Evolutionary conservation across 2,113 vertebrate genomes (phyloP), one percentile per base, ranked within the genome.

Genomic region (Pagrus major): DNA sequence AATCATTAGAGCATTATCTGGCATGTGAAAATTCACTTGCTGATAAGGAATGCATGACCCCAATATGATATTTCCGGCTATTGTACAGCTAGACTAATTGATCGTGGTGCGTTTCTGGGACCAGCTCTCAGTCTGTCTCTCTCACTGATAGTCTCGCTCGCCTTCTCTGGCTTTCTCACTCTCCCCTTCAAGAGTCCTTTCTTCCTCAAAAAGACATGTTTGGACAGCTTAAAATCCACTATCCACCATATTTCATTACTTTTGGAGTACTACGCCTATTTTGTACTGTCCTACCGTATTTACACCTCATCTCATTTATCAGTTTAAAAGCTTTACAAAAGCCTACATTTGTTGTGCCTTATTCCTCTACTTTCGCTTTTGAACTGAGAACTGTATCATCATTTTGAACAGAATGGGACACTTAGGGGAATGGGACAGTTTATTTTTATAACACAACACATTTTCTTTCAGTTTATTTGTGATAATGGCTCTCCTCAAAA

Each of bases 1-100:
- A 93, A 91, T 94, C 93, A 94, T 91, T 89, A 90, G 70, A 89
- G 80, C 88, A 89, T 93, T 93, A 93, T 94, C 86, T 91, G 87
- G 93, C 92, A 90, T 93, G 90, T 93, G 91, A 93, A 93, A 94
- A 93, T 93, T 86, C 84, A 84, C 83, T 86, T 65, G 83, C 91
- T 89, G 92, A 92, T 90, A 93, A 94, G 88, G 86, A 92, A 93
- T 90, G 83, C 90, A 86, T 88, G 86, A 89, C 86, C 91, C 90
- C 93, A 91, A 93, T 93, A 94, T 92, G 92, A 92, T 88, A 92
- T 93, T 94, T 93, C 91, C 88, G 60, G 86, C 90, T 89, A 92
- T 87, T 88, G 91, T 93, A 74, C 75, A 84, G 85, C 91, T 84
- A 89, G 89, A 90, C 89, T 92, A 91, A 93, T 93, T 88, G 93